These are phyloP conservation scores for Acanthisitta chloris DNA, from an alignment of 2,113 vertebrate genomes.

Conservation along the genomic window DNA sequence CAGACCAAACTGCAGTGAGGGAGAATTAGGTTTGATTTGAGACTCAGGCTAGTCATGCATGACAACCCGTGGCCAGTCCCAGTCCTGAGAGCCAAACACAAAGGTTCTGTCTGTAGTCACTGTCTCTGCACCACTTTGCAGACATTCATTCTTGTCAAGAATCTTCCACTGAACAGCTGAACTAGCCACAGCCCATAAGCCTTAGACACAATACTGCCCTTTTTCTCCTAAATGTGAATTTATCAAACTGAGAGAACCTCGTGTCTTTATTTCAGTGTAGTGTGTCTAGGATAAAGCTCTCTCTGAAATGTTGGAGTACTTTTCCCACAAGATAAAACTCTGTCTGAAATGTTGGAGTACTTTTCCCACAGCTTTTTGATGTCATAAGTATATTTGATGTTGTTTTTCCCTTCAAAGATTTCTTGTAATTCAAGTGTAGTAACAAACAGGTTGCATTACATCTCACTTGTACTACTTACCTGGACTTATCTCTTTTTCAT, in stretches of 20 bases:
- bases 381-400: neutral
- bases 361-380: neutral
- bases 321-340: neutral
- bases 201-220: neutral
- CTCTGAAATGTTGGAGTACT: neutral
- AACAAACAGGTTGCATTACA: neutral
- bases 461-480: neutral
- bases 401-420: neutral
- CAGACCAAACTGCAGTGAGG: neutral
- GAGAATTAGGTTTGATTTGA: neutral
- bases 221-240: neutral
- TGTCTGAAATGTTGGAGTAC: neutral
- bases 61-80: fast-evolving
- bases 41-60: neutral
- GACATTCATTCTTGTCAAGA: neutral
- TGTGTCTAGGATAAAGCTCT: neutral
- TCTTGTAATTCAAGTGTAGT: neutral
- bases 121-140: neutral
- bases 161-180: neutral
- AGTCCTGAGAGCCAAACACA: neutral
- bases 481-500: neutral
- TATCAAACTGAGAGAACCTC: neutral
- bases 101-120: neutral
- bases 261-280: neutral
- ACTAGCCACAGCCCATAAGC: neutral